Base-by-base conservation (phyloP, 2,888 invertebrate genomes). In the Dichetophora obliterata region DNA sequence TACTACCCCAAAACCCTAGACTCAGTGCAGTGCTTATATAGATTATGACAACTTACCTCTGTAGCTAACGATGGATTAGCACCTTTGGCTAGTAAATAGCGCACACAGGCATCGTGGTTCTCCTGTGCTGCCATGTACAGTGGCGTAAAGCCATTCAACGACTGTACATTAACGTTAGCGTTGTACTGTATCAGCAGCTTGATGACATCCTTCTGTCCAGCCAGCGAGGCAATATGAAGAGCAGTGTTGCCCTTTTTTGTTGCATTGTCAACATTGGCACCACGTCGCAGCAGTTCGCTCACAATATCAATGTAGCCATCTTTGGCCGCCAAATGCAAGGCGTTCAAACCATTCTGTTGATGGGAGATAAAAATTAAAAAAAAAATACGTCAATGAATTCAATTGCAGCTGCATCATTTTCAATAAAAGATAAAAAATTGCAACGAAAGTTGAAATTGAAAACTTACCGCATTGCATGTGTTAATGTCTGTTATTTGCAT, bases 111-210 rank as follows among this genome's bases (percentile, higher is more conserved):
- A 79, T 97, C 97, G 87, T 98, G 98, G 89, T 98, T 98, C 89
- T 98, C 98, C 90, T 98, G 99, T 11, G 99, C 98, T 4, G 98
- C 98, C 98, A 99, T 99, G 89, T 99, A 99, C 63, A 99, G 91
- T 0, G 99, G 99, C 0, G 99, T 98, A 90, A 99, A 99, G 63
- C 99, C 99, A 88, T 97, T 98, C 82, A 97, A 94, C 1, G 97
- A 97, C 89, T 99, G 99, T 16, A 97, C 96, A 90, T 99, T 99
- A 83, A 99, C 96, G 86, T 96, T 95, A 83, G 98, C 98, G 83
- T 96, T 95, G 85, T 95, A 93, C 83, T 95, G 94, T 70, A 99
- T 95, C 82, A 99, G 92, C 85, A 98, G 93, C 86, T 94, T 94
- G 75, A 98, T 98, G 78, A 99, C 96, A 83, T 96, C 94, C 86